Percentiles rank a stretch among this genome's conserved stretches.
Evolutionary conservation across 1,140 invertebrate species (phyloP).

Genomic region (Drosophila sulfurigaster): DNA sequence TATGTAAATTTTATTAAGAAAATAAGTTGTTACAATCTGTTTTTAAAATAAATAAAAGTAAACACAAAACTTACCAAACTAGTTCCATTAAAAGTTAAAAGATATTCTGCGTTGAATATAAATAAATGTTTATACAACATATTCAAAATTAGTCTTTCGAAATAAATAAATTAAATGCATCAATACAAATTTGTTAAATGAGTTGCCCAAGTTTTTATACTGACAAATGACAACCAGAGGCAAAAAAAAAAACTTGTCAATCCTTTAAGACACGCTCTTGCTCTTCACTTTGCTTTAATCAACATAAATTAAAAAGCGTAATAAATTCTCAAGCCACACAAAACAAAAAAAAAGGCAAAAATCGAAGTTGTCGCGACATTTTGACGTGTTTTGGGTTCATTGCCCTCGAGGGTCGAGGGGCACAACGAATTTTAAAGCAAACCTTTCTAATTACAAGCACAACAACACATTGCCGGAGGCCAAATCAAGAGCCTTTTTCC

Average conservation of each 20-base stretch:
- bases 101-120: too few species aligned
- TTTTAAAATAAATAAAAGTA: too few species aligned
- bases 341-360: conserved; percentile 5
- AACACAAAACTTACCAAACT: too few species aligned
- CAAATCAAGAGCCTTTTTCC: conserved; percentile 31
- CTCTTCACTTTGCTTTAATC: conserved; percentile 26
- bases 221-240: conserved; percentile 17
- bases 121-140: too few species aligned
- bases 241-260: not conserved
- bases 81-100: too few species aligned
- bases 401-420: conserved; percentile 22
- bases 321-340: conserved; percentile 24
- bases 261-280: not conserved
- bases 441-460: conserved; percentile 48
- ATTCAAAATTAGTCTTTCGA: too few species aligned
- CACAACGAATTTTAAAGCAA: conserved; percentile 3
- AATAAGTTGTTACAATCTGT: too few species aligned
- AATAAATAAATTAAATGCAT: not conserved
- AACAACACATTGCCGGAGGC: conserved; percentile 38
- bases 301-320: conserved; percentile 48
- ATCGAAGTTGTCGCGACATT: conserved; percentile 33
- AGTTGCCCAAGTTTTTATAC: not conserved
- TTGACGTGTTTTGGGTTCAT: conserved; percentile 57
- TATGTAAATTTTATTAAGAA: too few species aligned
- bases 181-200: not conserved